phyloP scores from a whole-genome alignment of 2,113 vertebrate species.

The Callithrix jacchus region DNA sequence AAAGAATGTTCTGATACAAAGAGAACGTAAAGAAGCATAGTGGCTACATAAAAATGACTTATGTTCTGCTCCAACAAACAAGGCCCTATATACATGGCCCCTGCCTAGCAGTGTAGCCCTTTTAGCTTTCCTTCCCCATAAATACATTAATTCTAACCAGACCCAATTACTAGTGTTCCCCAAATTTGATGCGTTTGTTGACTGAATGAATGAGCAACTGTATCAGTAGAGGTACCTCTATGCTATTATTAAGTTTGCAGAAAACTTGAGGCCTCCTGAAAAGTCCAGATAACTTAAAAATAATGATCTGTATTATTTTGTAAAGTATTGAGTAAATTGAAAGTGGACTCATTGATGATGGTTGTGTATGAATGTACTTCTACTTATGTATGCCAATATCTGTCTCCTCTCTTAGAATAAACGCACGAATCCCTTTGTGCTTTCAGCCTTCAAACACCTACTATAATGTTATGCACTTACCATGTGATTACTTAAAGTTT shows the following conservation, averaged over 20 bases:
- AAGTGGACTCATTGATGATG: neutral
- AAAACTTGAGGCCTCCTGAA: neutral
- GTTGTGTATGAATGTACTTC: neutral
- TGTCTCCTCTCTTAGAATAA: neutral
- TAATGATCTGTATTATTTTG: conserved; percentile 11
- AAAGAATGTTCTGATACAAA: neutral
- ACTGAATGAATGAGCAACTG: neutral
- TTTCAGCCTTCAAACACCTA: neutral
- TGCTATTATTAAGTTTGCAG: neutral
- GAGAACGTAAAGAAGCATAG: neutral
- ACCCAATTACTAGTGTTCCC: neutral
- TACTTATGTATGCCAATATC: neutral
- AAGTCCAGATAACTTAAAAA: conserved; percentile 8
- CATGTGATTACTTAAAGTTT: neutral
- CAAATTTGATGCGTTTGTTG: neutral
- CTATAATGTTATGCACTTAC: neutral
- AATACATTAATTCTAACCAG: neutral
- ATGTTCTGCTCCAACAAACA: neutral
- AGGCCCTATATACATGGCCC: neutral
- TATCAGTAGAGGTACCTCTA: neutral
- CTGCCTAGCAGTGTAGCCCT: neutral
- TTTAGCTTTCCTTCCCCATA: neutral
- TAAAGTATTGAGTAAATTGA: neutral
- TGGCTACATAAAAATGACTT: neutral
- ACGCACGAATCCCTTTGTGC: neutral